These are phyloP conservation scores for Palloptera scutellata DNA, from an alignment of 2,888 invertebrate species.

Conservation along the genomic window DNA sequence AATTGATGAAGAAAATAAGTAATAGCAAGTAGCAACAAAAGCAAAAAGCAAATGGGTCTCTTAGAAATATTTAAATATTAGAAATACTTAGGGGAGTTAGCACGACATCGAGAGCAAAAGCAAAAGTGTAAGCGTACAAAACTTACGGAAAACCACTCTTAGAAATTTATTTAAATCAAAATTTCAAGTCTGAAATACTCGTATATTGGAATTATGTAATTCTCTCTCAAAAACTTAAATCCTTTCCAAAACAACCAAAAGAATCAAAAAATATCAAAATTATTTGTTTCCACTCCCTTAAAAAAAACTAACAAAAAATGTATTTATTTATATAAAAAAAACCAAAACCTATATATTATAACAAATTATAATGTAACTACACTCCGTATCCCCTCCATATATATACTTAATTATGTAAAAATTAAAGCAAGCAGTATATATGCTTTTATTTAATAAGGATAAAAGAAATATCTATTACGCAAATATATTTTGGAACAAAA, in stretches of 20 bases:
- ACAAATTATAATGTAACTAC: slow-evolving; percentile 54
- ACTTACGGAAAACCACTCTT: too few relatives aligned
- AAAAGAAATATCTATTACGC: neutral
- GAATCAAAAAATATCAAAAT: too few relatives aligned
- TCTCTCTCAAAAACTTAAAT: too few relatives aligned
- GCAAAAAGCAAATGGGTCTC: too few relatives aligned
- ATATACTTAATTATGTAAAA: slow-evolving; percentile 3
- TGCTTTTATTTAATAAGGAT: slow-evolving; percentile 15
- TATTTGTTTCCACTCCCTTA: too few relatives aligned
- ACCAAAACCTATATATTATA: slow-evolving; percentile 10
- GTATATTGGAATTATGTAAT: too few relatives aligned
- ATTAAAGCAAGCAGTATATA: neutral
- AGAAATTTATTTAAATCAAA: too few relatives aligned
- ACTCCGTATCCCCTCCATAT: slow-evolving; percentile 60
- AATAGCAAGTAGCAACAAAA: too few relatives aligned
- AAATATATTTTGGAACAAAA: slow-evolving; percentile 29
- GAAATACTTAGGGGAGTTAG: slow-evolving; percentile 14
- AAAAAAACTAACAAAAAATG: neutral
- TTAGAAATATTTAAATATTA: too few relatives aligned
- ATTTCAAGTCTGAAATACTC: too few relatives aligned
- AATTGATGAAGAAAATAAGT: too few relatives aligned
- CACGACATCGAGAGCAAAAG: slow-evolving; percentile 22
- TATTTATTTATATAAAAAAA: slow-evolving; percentile 16
- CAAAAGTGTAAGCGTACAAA: neutral
- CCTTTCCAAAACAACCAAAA: too few relatives aligned